Conservation (phyloP, 2,113 vertebrate genomes). For the Furnarius figulus region DNA sequence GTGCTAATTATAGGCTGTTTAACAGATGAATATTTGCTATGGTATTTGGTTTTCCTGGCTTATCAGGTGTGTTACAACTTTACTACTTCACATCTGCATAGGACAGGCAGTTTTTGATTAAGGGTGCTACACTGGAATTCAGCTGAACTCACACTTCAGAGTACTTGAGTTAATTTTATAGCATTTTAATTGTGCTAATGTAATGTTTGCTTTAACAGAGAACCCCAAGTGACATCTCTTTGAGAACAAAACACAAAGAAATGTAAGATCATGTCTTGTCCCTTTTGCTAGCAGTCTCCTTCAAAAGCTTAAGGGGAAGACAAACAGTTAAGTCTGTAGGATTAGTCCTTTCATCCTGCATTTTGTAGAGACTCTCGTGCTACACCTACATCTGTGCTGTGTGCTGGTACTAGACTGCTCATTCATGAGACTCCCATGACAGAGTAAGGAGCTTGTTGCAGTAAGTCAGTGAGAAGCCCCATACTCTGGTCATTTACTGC, state of each 20-base stretch:
- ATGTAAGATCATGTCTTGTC: background rate
- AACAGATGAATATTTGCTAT: background rate
- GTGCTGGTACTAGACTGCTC: background rate
- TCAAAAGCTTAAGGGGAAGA: background rate
- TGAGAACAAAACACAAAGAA: background rate
- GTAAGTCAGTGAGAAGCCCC: background rate
- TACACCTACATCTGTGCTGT: background rate
- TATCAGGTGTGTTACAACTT: background rate
- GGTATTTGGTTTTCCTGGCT: background rate
- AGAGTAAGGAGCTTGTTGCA: background rate
- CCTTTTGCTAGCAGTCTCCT: background rate
- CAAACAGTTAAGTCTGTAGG: background rate
- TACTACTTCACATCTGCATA: background rate
- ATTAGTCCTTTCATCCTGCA: background rate
- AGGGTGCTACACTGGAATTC: background rate
- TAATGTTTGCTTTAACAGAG: background rate
- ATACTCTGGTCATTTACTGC: background rate
- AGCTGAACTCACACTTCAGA: background rate
- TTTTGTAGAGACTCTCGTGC: background rate
- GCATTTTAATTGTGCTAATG: background rate
- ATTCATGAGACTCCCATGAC: background rate
- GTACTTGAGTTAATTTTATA: background rate
- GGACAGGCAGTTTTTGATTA: background rate
- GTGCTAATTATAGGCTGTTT: conserved; percentile 6
- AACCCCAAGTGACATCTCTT: background rate